Evolutionary conservation across 2,888 invertebrate genomes (phyloP), one percentile per base, ranked within the genome.

Genomic region (Blastobasis lacticolella): DNA sequence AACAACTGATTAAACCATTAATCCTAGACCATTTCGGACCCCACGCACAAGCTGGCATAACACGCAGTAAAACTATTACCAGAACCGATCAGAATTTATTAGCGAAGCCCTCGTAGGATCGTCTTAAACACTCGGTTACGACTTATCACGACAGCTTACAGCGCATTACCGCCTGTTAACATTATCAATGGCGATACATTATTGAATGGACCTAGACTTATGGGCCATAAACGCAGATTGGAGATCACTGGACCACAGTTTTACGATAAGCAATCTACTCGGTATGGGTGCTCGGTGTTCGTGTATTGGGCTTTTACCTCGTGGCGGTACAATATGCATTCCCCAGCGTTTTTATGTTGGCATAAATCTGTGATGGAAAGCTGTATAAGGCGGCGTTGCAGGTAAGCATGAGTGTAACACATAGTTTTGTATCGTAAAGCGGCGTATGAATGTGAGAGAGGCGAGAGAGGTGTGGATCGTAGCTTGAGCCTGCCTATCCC

Each of bases 191-290:
- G 59, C 71, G 63, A 67, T 71, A 74, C 73, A 73, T 82, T 77
- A 84, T 82, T 83, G 82, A 82, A 83, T 80, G 69, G 72, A 66
- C 57, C 49, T 55, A 54, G 67, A 76, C 75, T 84, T 82, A 86
- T 78, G 63, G 74, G 64, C 78, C 58, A 78, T 87, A 85, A 87
- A 86, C 71, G 63, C 70, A 76, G 85, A 87, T 86, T 86, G 81
- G 80, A 81, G 86, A 86, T 85, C 84, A 76, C 72, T 71, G 77
- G 81, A 79, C 78, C 78, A 73, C 73, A 67, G 59, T 78, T 86
- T 86, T 86, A 87, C 76, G 86, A 85, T 78, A 75, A 76, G 81
- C 82, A 86, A 87, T 87, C 81, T 82, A 64, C 70, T 67, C 65
- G 61, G 70, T 76, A 74, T 73, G 71, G 66, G 63, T 64, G 66